phyloP scores from a whole-genome alignment of 2,113 vertebrate species.

The Spermophilus dauricus region DNA sequence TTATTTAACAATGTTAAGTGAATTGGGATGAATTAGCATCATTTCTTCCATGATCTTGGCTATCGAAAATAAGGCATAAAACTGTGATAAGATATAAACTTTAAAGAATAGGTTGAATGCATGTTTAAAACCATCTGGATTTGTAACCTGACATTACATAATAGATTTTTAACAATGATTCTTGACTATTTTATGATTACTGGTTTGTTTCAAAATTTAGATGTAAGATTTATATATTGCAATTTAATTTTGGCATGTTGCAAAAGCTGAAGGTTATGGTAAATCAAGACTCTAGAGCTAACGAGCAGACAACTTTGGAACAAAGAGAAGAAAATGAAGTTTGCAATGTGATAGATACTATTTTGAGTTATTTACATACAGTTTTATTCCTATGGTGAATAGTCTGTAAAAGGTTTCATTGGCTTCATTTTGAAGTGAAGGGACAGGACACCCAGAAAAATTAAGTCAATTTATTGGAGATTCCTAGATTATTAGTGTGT shows the following conservation, averaged over 20 bases:
- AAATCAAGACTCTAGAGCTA: not conserved
- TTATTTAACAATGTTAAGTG: not conserved
- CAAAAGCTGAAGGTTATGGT: not conserved
- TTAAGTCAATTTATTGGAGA: not conserved
- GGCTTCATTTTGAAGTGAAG: not conserved
- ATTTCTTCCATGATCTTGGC: not conserved
- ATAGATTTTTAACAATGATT: not conserved
- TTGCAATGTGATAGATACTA: not conserved
- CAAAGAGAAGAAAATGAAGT: not conserved
- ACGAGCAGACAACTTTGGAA: not conserved
- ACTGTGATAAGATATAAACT: not conserved
- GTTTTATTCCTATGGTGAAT: not conserved
- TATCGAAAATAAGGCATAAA: not conserved
- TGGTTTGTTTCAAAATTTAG: not conserved
- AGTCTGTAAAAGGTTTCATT: not conserved
- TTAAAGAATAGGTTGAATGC: not conserved
- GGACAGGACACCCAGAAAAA: not conserved
- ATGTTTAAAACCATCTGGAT: not conserved
- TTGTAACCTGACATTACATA: not conserved
- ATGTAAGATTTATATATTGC: not conserved
- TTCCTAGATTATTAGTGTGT: not conserved
- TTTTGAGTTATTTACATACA: not conserved
- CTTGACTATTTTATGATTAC: not conserved
- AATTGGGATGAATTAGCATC: not conserved
- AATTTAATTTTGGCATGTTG: not conserved